Conservation (phyloP, 2,888 invertebrate genomes). For the Plemyria rubiginata region DNA sequence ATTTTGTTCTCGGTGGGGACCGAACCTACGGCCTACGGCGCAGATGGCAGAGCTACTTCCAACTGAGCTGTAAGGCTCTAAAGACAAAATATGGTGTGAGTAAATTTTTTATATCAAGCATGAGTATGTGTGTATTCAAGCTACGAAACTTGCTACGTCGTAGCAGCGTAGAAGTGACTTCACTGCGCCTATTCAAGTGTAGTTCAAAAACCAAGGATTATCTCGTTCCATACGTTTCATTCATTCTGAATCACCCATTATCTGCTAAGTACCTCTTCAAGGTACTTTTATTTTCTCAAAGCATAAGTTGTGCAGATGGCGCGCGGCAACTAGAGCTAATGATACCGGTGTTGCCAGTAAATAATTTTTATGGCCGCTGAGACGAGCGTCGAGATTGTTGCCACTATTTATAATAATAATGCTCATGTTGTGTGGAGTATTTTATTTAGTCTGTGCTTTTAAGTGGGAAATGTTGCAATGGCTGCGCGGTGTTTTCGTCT, state of each 20-base stretch:
- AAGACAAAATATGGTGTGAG: too few species aligned
- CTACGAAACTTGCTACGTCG: constrained; percentile 21
- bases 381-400: constrained; percentile 50
- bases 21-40: too few species aligned
- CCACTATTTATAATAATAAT: constrained; percentile 44
- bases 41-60: too few species aligned
- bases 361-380: constrained; percentile 78
- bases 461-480: constrained; percentile 30
- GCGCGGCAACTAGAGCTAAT: constrained; percentile 62
- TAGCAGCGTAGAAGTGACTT: constrained; percentile 14
- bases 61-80: too few species aligned
- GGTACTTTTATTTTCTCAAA: constrained; percentile 41
- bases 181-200: background rate
- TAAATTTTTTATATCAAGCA: too few species aligned
- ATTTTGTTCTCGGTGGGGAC: too few species aligned
- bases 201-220: constrained; percentile 7
- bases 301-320: constrained; percentile 62
- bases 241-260: constrained; percentile 25
- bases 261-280: constrained; percentile 20
- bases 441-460: constrained; percentile 39
- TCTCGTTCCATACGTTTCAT: constrained; percentile 5
- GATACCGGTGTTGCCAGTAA: constrained; percentile 72
- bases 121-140: background rate
- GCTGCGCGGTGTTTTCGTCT: constrained; percentile 7
- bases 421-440: constrained; percentile 40